These are phyloP conservation scores for Himantopus leucocephalus DNA, from an alignment of 2,113 vertebrate species.

Conservation along the genomic window DNA sequence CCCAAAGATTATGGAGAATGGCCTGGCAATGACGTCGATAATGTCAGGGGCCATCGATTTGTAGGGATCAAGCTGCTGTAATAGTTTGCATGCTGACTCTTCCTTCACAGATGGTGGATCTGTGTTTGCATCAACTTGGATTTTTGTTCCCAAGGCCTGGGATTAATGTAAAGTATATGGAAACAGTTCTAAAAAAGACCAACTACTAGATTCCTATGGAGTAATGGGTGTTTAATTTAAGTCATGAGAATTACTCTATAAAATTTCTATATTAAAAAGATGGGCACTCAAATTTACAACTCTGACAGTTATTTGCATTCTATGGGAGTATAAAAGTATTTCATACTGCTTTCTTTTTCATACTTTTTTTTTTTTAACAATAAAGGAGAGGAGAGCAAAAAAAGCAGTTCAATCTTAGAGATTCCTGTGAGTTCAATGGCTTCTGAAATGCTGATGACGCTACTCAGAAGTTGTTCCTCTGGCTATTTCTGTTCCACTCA, in stretches of 20 bases:
- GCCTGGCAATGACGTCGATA: background rate
- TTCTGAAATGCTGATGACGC: background rate
- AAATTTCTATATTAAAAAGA: background rate
- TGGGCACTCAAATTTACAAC: background rate
- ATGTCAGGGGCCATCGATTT: background rate
- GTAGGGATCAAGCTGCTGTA: background rate
- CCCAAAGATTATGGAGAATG: background rate
- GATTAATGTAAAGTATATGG: background rate
- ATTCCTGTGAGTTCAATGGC: background rate
- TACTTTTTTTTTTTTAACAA: background rate
- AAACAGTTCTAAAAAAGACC: background rate
- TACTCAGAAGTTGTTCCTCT: background rate
- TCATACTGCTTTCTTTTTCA: background rate
- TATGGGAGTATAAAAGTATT: background rate
- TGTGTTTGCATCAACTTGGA: background rate
- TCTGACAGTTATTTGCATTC: background rate
- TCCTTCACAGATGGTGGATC: background rate
- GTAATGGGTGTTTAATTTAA: background rate
- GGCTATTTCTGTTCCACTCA: background rate
- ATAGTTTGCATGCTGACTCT: background rate
- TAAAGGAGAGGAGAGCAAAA: background rate
- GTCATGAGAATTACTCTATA: background rate
- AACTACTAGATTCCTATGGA: background rate
- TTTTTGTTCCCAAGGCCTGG: background rate
- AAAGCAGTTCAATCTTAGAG: background rate